Conservation (phyloP, 2,113 vertebrate genomes). For the Odocoileus virginianus region DNA sequence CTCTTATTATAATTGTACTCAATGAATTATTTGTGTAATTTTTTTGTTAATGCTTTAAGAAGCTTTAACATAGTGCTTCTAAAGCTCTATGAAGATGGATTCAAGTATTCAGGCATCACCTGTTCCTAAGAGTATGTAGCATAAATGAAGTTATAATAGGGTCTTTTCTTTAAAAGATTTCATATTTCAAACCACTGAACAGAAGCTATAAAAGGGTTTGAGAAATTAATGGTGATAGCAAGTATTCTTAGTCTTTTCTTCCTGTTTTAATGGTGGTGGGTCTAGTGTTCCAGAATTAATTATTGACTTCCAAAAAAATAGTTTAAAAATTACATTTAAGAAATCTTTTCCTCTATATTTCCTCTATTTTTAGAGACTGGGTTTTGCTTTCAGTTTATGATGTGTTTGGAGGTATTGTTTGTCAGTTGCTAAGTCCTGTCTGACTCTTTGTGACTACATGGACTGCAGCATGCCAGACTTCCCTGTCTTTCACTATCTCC, state of each 20-base stretch:
- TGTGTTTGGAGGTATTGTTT: background rate
- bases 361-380: background rate
- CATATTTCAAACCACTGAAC: background rate
- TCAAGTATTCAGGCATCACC: background rate
- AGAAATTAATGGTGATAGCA: background rate
- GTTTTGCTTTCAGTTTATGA: background rate
- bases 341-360: background rate
- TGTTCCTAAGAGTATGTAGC: background rate
- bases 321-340: background rate
- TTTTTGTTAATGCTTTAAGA: background rate
- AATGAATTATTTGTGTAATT: background rate
- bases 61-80: background rate
- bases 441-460: background rate
- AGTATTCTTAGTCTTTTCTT: background rate
- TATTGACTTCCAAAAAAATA: background rate
- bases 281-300: background rate
- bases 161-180: background rate
- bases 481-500: background rate
- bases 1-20: background rate
- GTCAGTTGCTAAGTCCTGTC: background rate
- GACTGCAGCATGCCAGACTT: background rate
- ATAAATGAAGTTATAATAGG: background rate
- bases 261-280: background rate
- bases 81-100: background rate
- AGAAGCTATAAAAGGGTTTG: background rate